Evolutionary conservation across 2,113 vertebrate species (phyloP).

Genomic region (Camelus dromedarius): DNA sequence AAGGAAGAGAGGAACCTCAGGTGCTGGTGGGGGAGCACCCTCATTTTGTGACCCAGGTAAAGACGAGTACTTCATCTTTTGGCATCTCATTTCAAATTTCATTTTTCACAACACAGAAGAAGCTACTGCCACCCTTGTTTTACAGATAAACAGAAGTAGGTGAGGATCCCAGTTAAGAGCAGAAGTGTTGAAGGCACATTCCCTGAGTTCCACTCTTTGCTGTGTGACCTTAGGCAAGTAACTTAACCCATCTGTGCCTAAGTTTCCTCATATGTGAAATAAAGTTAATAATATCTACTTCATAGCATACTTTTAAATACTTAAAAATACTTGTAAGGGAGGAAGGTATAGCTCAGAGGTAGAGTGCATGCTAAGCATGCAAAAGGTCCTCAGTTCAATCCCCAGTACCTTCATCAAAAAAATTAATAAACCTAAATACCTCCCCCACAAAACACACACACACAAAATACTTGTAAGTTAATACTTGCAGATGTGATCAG

Average conservation of each 20-base stretch:
- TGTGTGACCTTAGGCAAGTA: neutral
- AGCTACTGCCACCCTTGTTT: neutral
- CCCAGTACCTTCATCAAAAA: too few relatives aligned
- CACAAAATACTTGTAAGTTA: neutral
- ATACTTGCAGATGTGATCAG: neutral
- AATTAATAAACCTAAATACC: too few relatives aligned
- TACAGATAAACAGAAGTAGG: neutral
- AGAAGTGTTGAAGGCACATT: neutral
- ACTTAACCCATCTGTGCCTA: neutral
- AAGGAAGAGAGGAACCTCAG: neutral
- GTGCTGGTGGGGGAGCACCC: neutral
- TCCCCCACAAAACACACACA: too few relatives aligned
- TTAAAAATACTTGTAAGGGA: neutral
- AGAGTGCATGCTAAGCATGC: too few relatives aligned
- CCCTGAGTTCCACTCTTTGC: neutral
- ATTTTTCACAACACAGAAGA: neutral
- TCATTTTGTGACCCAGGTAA: rapidly evolving
- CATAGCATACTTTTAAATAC: neutral
- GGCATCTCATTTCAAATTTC: neutral
- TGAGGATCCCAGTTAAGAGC: neutral
- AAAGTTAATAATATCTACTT: neutral
- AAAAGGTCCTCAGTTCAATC: too few relatives aligned
- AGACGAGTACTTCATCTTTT: neutral
- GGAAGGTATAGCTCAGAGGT: too few relatives aligned
- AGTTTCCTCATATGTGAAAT: neutral